A percentile compares a stretch with the other conserved stretches of the same genome.
These are phyloP conservation scores for Drosophila limbata DNA, from an alignment of 2,888 invertebrate genomes.

Conservation along the genomic window DNA sequence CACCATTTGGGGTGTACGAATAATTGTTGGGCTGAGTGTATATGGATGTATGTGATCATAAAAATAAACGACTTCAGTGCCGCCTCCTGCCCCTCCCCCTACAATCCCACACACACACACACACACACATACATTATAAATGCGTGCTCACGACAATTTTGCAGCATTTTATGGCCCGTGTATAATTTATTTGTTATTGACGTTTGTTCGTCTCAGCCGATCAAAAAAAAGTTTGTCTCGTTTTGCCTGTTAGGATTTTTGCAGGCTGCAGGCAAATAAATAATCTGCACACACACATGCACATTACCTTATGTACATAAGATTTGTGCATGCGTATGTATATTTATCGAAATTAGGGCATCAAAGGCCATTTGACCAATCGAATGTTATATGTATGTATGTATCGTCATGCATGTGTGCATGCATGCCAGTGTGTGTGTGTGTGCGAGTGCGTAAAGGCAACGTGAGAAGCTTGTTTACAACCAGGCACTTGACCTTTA, in stretches of 20 bases:
- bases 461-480: conserved; percentile 67
- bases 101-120: conserved; percentile 8
- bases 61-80: conserved; percentile 40
- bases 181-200: conserved; percentile 66
- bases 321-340: conserved; percentile 23
- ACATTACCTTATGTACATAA: not conserved
- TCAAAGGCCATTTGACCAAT: conserved; percentile 79
- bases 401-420: conserved; percentile 10
- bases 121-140: conserved; percentile 58
- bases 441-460: conserved; percentile 48
- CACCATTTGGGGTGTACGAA: no score
- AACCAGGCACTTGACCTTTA: conserved; percentile 74
- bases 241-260: conserved; percentile 42
- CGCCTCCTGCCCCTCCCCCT: conserved; percentile 10
- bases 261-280: conserved; percentile 33
- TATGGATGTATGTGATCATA: conserved; percentile 42
- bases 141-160: conserved; percentile 77
- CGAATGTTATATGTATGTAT: conserved; percentile 54
- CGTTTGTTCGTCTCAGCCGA: conserved; percentile 49
- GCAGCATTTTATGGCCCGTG: conserved; percentile 53
- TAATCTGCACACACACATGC: conserved; percentile 15
- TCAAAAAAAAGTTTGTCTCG: conserved; percentile 14
- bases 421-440: conserved; percentile 3
- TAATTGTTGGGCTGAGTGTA: no score
- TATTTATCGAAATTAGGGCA: conserved; percentile 71